phyloP scores from a whole-genome alignment of 2,797 vertebrate genomes.

The Spheniscus humboldti region DNA sequence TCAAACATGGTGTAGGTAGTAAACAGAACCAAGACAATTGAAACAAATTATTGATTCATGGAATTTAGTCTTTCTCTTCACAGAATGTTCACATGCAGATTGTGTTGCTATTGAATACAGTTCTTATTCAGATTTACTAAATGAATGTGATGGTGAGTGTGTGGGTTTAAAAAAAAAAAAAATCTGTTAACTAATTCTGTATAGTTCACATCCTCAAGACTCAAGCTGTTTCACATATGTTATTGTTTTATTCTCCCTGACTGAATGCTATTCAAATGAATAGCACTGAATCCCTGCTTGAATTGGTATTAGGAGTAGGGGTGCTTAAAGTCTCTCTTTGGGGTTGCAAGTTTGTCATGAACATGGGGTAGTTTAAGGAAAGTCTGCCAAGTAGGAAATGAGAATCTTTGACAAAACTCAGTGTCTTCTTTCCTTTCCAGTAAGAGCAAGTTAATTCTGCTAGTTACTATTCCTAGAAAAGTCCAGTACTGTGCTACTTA shows the following conservation, averaged over 20 bases:
- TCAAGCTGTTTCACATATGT: slow-evolving; percentile 54
- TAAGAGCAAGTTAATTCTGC: background rate
- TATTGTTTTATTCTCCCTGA: slow-evolving; percentile 20
- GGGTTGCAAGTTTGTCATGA: background rate
- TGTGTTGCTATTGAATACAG: slow-evolving; percentile 18
- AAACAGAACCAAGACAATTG: slow-evolving; percentile 31
- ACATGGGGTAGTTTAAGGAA: background rate
- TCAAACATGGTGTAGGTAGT: background rate
- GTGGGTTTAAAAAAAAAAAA: slow-evolving; percentile 18
- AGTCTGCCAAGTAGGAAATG: background rate
- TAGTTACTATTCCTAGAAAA: background rate
- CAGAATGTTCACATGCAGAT: slow-evolving; percentile 15
- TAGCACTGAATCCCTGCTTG: background rate
- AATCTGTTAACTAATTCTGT: slow-evolving; percentile 29
- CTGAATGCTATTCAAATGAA: background rate
- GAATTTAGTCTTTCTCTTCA: slow-evolving; percentile 13
- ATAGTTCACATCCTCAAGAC: slow-evolving; percentile 26
- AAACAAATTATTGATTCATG: slow-evolving; percentile 50
- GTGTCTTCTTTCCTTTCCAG: background rate
- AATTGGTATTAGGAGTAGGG: background rate
- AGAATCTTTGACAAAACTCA: background rate
- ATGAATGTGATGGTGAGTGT: slow-evolving; percentile 31
- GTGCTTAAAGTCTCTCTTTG: background rate
- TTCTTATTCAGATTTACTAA: slow-evolving; percentile 52
- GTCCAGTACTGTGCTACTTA: background rate